These are phyloP conservation scores for Menidia menidia DNA, from an alignment of 2,797 vertebrate species.

Conservation along the genomic window DNA sequence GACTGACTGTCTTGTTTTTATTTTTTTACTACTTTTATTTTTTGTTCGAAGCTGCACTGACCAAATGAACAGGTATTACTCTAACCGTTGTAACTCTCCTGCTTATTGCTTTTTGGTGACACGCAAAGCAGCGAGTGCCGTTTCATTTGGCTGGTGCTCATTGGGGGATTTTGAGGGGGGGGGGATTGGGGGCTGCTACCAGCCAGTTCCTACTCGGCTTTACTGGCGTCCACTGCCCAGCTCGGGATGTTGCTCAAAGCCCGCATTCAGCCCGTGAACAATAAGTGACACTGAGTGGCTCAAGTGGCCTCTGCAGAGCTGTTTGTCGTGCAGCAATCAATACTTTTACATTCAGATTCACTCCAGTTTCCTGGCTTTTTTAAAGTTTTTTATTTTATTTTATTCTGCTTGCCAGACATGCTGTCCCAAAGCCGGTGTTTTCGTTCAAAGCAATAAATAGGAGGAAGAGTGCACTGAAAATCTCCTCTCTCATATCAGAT, in stretches of 20 bases:
- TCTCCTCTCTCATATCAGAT: conserved; percentile 23
- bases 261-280: conserved; percentile 30
- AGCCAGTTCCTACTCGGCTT: conserved; percentile 27
- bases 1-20: neutral
- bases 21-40: conserved; percentile 1
- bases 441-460: conserved; percentile 21
- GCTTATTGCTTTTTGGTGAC: conserved; percentile 40
- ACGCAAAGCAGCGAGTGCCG: conserved; percentile 25
- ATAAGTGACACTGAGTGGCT: conserved; percentile 25
- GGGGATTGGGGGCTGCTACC: neutral
- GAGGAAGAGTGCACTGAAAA: conserved; percentile 18
- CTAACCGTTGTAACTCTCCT: conserved; percentile 47
- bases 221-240: conserved; percentile 11
- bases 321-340: conserved; percentile 25
- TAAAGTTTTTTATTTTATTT: conserved; percentile 27
- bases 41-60: conserved; percentile 36
- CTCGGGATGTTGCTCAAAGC: conserved; percentile 41
- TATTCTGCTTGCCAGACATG: neutral
- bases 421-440: conserved; percentile 27
- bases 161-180: conserved; percentile 35
- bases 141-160: conserved; percentile 28
- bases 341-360: conserved; percentile 45
- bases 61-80: conserved; percentile 48
- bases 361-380: conserved; percentile 14
- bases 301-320: conserved; percentile 35